Evolutionary conservation across 2,888 invertebrate species (phyloP).

Genomic region (Microctonus hyperodae): DNA sequence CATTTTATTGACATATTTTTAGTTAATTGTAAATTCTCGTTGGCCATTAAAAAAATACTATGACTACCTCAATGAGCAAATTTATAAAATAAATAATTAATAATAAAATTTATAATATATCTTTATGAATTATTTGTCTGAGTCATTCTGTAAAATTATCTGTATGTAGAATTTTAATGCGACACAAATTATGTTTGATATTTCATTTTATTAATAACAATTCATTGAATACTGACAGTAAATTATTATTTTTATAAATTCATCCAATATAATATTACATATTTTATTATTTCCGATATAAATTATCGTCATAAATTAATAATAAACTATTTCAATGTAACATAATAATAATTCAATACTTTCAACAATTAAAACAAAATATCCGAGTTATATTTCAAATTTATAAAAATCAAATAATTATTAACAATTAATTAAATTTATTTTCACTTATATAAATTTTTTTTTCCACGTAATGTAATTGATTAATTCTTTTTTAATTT

Average conservation of each 20-base stretch:
- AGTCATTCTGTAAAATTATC: not conserved
- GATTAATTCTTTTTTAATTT: too few species aligned
- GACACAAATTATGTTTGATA: not conserved
- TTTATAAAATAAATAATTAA: not conserved
- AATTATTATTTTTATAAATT: not conserved
- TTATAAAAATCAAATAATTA: too few species aligned
- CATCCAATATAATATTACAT: not conserved
- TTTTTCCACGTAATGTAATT: too few species aligned
- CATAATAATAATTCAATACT: too few species aligned
- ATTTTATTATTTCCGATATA: not conserved
- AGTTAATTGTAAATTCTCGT: not conserved
- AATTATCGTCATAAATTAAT: not conserved
- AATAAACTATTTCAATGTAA: too few species aligned
- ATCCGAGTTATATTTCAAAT: too few species aligned
- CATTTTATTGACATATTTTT: not conserved
- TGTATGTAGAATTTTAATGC: not conserved
- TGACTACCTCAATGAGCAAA: not conserved
- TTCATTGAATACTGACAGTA: not conserved
- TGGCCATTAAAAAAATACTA: not conserved
- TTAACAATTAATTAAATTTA: too few species aligned
- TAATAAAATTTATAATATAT: not conserved
- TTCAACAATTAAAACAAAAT: too few species aligned
- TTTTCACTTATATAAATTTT: too few species aligned
- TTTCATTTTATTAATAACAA: not conserved
- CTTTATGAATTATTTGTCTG: not conserved